Conservation (phyloP, 1,140 invertebrate species). For the Anastrepha ludens region DNA sequence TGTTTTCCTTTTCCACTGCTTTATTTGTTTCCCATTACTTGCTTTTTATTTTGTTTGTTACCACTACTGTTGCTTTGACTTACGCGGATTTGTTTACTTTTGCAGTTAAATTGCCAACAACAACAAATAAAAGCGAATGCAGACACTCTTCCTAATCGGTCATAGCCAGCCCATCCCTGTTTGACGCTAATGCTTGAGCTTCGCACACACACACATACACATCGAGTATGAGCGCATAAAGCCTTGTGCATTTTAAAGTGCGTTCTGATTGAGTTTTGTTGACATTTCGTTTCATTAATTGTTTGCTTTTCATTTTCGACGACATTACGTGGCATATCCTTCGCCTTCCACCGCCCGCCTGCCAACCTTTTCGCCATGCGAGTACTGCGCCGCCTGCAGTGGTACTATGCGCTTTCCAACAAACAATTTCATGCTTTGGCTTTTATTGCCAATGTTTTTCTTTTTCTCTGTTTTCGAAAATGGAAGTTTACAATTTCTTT, state of each 20-base stretch:
- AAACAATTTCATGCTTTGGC: background rate
- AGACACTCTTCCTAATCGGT: background rate
- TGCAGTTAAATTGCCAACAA: slow-evolving; percentile 40
- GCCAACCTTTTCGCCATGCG: background rate
- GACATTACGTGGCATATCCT: slow-evolving; percentile 27
- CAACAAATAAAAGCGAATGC: background rate
- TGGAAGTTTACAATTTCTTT: slow-evolving; percentile 47
- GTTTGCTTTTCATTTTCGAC: slow-evolving; percentile 55
- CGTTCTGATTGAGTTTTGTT: slow-evolving; percentile 55
- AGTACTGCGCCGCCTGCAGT: background rate
- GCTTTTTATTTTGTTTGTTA: slow-evolving; percentile 8
- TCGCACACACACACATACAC: background rate
- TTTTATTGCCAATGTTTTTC: slow-evolving; percentile 23
- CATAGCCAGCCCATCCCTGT: background rate
- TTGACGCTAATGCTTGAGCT: background rate
- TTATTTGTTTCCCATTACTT: slow-evolving; percentile 7
- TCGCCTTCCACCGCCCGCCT: background rate
- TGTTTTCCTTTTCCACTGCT: background rate
- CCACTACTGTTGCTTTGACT: slow-evolving; percentile 8
- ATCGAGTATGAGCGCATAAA: background rate
- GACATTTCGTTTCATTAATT: slow-evolving; percentile 54
- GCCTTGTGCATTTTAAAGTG: slow-evolving; percentile 55
- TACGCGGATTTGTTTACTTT: slow-evolving; percentile 49
- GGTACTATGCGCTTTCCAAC: background rate
- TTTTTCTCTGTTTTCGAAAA: background rate